Conservation (phyloP, 1,140 invertebrate genomes). For the Frieseomelitta varia region DNA sequence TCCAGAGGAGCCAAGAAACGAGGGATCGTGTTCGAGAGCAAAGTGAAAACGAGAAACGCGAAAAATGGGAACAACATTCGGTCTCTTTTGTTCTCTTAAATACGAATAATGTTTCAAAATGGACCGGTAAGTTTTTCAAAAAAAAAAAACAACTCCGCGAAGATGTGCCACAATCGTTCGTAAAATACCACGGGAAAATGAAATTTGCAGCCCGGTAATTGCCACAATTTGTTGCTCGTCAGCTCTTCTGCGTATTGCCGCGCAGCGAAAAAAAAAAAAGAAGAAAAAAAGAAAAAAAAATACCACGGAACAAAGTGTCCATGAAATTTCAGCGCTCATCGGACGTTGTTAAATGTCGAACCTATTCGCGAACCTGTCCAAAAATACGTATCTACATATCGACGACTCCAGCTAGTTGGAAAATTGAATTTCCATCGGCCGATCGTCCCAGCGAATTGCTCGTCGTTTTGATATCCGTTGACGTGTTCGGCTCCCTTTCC, state of each 20-base stretch:
- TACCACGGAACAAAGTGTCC: constrained; percentile 46
- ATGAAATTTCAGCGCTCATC: constrained; percentile 57
- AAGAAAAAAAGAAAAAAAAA: too few species aligned
- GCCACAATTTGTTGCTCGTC: background rate
- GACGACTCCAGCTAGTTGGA: constrained; percentile 52
- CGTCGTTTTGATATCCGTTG: constrained; percentile 61
- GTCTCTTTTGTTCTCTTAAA: background rate
- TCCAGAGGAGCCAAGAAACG: background rate
- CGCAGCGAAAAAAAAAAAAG: constrained; percentile 29
- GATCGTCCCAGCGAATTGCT: constrained; percentile 64
- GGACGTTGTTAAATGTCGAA: constrained; percentile 62
- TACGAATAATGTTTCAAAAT: background rate
- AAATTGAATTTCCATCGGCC: constrained; percentile 67
- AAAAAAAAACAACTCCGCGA: background rate
- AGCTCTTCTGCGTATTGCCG: background rate
- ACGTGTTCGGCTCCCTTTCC: constrained; percentile 11
- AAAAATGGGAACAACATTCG: background rate
- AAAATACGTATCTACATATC: constrained; percentile 46
- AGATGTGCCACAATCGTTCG: too few species aligned
- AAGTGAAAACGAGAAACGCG: background rate
- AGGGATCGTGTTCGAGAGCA: too few species aligned
- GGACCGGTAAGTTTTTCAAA: background rate
- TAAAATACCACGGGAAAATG: background rate
- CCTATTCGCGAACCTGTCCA: constrained; percentile 47
- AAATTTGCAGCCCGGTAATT: background rate